phyloP scores from a whole-genome alignment of 2,797 vertebrate species.

The Rhynchonycteris naso region DNA sequence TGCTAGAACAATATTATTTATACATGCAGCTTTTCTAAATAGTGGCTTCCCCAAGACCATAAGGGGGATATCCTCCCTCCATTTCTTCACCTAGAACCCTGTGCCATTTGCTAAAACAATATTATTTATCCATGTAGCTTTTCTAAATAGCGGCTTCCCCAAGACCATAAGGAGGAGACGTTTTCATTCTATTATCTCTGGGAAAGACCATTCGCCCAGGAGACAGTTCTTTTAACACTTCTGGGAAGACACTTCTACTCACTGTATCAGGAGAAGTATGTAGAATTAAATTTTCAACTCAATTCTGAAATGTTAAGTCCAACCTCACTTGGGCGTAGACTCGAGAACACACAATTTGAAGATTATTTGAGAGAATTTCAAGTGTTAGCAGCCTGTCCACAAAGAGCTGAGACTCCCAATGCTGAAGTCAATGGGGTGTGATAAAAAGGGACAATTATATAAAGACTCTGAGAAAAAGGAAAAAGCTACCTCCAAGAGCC shows the following conservation, averaged over 20 bases:
- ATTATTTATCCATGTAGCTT: conserved; percentile 22
- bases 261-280: not conserved
- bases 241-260: not conserved
- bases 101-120: conserved; percentile 55
- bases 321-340: not conserved
- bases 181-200: not conserved
- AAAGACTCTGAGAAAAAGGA: not conserved
- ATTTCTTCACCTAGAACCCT: conserved; percentile 37
- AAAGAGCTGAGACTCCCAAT: not conserved
- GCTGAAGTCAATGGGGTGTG: not conserved
- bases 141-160: conserved; percentile 54
- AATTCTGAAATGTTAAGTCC: conserved; percentile 28
- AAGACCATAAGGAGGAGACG: not conserved
- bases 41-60: conserved; percentile 47
- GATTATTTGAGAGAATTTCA: not conserved
- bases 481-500: conserved; percentile 11
- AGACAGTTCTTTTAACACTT: not conserved
- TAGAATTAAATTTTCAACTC: not conserved
- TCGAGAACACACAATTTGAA: not conserved
- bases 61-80: not conserved
- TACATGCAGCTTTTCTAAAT: conserved; percentile 35
- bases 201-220: conserved; percentile 28
- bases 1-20: conserved; percentile 53
- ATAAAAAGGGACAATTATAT: not conserved
- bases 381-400: not conserved